Conservation (phyloP, 1,140 invertebrate species). For the Tyrophagus putrescentiae region DNA sequence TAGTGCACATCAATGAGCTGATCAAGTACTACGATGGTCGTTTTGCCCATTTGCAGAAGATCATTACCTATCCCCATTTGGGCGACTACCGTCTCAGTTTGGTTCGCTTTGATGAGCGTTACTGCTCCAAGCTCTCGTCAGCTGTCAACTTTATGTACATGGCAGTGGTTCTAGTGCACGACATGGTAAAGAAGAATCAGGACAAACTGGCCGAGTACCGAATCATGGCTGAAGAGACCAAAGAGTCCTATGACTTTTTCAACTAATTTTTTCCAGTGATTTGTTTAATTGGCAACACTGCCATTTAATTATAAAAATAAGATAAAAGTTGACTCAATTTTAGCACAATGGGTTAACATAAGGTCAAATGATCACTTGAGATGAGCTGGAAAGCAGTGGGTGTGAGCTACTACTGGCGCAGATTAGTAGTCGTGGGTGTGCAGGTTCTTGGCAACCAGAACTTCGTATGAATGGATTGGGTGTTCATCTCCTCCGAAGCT, state of each 20-base stretch:
- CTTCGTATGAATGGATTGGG: constrained; percentile 10
- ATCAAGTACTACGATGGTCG: not conserved
- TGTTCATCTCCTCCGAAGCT: constrained; percentile 26
- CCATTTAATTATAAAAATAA: no score
- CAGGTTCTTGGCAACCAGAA: not conserved
- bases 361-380: no score
- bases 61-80: not conserved
- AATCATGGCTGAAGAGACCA: not conserved
- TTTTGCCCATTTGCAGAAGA: not conserved
- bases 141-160: not conserved
- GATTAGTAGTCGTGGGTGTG: not conserved
- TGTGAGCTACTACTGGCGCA: not conserved
- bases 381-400: not conserved
- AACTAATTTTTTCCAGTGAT: not conserved
- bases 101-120: not conserved
- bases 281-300: not conserved
- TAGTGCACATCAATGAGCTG: not conserved
- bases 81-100: not conserved
- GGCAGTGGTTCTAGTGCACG: not conserved
- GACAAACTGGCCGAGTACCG: not conserved
- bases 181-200: not conserved
- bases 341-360: no score
- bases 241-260: not conserved
- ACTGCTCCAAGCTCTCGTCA: not conserved
- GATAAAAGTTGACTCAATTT: no score